Evolutionary conservation across 2,888 invertebrate genomes (phyloP), one percentile per base, ranked within the genome.

Genomic region (Amphimallon solstitiale): DNA sequence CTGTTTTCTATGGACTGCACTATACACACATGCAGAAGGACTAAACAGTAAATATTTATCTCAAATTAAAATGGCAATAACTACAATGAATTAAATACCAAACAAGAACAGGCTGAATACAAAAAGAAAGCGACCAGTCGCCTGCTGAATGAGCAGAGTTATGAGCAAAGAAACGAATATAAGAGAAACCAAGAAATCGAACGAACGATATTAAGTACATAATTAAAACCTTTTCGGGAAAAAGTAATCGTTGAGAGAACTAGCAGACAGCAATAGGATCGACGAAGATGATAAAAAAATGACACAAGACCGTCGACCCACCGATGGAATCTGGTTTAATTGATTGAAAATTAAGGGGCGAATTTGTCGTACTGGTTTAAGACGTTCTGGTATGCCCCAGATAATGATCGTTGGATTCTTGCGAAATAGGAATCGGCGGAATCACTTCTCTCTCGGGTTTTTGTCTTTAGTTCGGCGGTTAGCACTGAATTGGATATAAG

Each of bases 191-290:
- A 29, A 5, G 29, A 29, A 29, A 29, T 29, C 51, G 51, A 34
- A 29, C 19, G 51, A 51, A 52, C 43, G 43, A 34, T 51, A 51
- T 40, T 19, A 40, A 43, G 23, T 21, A 17, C 40, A 43, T 63
- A 49, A 43, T 43, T 49, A 49, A 38, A 37, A 62, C 46, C 35
- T 61, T 48, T 61, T 59, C 19, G 12, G 65, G 46, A 59, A 48
- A 52, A 48, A 65, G 14, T n/a, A n/a, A 19, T 46, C 4, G 5
- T 15, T 6, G 12, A 6, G 12, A 38, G 40, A n/a, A 5, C 5
- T 12, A 40, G 4, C 12, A 2, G n/a, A 40, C 5, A n/a, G 2
- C 14, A 3, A 43, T 14, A 10, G 10, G 17, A 38, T 37, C 17
- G 17, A 52, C 17, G 19, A 10, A 52, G 37, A 38, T 19, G 10